Evolutionary conservation across 2,797 vertebrate genomes (phyloP).

Genomic region (Spea hammondii): DNA sequence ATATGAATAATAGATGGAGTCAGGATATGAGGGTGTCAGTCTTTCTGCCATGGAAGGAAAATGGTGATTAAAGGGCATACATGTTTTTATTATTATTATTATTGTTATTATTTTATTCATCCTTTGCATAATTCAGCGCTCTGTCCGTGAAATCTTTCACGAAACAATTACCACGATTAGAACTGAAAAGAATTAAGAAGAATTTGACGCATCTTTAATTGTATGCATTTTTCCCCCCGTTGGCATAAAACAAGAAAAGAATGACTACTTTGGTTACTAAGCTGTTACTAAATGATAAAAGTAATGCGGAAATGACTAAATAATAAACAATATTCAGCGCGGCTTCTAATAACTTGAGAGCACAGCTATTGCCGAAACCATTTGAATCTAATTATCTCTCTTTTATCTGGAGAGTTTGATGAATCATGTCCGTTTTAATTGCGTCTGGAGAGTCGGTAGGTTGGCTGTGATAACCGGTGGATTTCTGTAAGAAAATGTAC

Average conservation of each 20-base stretch:
- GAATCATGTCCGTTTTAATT: slow-evolving; percentile 3
- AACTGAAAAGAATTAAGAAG: neutral
- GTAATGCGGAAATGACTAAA: slow-evolving; percentile 3
- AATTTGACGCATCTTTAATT: slow-evolving; percentile 29
- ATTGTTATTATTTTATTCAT: neutral
- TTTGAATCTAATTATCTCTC: slow-evolving; percentile 9
- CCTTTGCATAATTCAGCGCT: slow-evolving; percentile 14
- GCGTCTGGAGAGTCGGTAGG: neutral
- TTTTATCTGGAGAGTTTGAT: slow-evolving; percentile 14
- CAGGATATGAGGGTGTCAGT: neutral
- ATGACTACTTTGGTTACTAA: neutral
- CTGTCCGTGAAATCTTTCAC: slow-evolving; percentile 1
- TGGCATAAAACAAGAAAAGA: neutral
- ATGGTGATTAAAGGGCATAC: neutral
- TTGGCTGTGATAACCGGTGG: neutral
- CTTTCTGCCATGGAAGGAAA: neutral
- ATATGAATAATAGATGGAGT: neutral
- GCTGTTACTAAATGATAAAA: slow-evolving; percentile 20
- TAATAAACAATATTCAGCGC: neutral
- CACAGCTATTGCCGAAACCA: neutral
- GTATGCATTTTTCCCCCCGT: neutral
- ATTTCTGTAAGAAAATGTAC: neutral
- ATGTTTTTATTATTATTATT: neutral
- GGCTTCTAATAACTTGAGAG: slow-evolving; percentile 8
- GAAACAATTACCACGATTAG: slow-evolving; percentile 22